These are phyloP conservation scores for Aricia artaxerxes DNA, from an alignment of 2,888 invertebrate genomes.

Conservation along the genomic window DNA sequence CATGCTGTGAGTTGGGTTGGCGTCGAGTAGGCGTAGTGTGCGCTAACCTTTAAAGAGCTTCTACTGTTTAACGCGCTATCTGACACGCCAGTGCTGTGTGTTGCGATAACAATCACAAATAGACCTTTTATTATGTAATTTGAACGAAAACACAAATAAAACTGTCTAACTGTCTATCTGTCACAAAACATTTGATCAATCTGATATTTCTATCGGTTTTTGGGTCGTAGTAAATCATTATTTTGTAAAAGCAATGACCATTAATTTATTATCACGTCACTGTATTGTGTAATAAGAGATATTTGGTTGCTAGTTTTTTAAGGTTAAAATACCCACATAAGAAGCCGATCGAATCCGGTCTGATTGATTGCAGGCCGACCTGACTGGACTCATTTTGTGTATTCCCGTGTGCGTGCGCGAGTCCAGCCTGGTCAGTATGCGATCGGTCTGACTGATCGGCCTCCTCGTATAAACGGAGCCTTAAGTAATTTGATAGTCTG, in stretches of 20 bases:
- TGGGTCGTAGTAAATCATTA: neutral
- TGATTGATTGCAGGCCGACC: no score
- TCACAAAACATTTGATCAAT: neutral
- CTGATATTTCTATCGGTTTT: neutral
- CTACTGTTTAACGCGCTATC: neutral
- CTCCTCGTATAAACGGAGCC: no score
- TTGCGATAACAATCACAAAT: constrained; percentile 9
- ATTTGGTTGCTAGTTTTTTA: neutral
- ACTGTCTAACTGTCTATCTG: neutral
- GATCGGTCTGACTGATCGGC: no score
- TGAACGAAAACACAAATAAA: constrained; percentile 4
- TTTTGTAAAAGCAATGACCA: neutral
- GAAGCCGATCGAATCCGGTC: no score
- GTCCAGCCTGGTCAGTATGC: no score
- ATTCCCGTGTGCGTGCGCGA: no score
- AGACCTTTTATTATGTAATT: neutral
- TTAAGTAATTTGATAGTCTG: no score
- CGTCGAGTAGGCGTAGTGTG: neutral
- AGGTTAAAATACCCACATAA: neutral
- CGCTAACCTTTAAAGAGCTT: neutral
- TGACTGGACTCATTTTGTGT: no score
- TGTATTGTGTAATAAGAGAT: neutral
- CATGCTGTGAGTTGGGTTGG: no score
- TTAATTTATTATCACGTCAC: neutral
- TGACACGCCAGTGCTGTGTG: neutral